phyloP scores from a whole-genome alignment of 2,113 vertebrate genomes.

The human region GRCh38 chr6:97458001-97458500 shows the following conservation, averaged over 20 bases:
- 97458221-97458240: neutral
- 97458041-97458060: neutral
- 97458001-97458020: neutral
- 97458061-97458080: neutral
- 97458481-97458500: neutral
- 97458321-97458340: neutral
- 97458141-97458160: neutral
- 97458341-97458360: neutral
- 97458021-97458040: neutral
- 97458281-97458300: neutral
- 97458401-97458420: neutral
- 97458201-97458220: neutral
- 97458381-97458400: neutral
- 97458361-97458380: neutral
- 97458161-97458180: neutral
- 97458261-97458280: neutral
- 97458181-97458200: neutral
- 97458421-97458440: neutral
- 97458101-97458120: neutral
- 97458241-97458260: neutral
- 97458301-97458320: neutral
- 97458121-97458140: neutral
- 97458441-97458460: neutral
- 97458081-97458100: conserved; percentile 28
- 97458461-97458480: neutral